Evolutionary conservation across 2,113 vertebrate genomes (phyloP).

Genomic region (Lepus timidus): DNA sequence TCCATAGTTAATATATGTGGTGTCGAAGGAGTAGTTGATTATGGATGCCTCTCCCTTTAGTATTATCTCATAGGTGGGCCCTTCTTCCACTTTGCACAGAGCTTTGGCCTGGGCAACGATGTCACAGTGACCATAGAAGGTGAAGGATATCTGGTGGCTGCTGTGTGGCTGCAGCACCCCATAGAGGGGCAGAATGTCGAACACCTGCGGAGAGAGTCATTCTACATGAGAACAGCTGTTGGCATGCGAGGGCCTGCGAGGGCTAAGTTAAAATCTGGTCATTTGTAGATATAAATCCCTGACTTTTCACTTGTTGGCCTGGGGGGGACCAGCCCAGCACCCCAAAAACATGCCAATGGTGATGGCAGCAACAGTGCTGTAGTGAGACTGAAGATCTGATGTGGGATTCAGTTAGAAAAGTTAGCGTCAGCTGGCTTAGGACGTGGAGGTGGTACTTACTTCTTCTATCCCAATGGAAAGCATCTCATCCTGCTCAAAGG

Average conservation of each 20-base stretch:
- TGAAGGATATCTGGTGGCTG: slow-evolving; percentile 87
- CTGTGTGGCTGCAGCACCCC: slow-evolving; percentile 90
- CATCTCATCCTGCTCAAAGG: slow-evolving; percentile 50
- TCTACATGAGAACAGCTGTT: not conserved
- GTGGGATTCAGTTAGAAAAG: not conserved
- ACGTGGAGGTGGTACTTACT: slow-evolving; percentile 79
- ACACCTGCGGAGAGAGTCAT: slow-evolving; percentile 87
- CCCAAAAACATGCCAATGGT: not conserved
- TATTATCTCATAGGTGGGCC: slow-evolving; percentile 89
- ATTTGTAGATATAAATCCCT: not conserved
- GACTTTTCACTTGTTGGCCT: not conserved
- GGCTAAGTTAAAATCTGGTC: not conserved
- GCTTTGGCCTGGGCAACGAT: slow-evolving; percentile 84
- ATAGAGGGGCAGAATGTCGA: slow-evolving; percentile 90
- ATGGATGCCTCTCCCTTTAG: slow-evolving; percentile 91
- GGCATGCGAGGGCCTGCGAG: not conserved
- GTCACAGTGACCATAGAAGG: slow-evolving; percentile 90
- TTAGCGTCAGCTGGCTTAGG: not conserved
- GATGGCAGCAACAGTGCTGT: not conserved
- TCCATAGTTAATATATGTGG: slow-evolving; percentile 88
- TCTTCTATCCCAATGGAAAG: slow-evolving; percentile 86
- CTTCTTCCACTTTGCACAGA: slow-evolving; percentile 91
- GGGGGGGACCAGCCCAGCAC: not conserved
- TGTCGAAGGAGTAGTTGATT: slow-evolving; percentile 89
- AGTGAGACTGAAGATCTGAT: not conserved